phyloP scores from a whole-genome alignment of 2,888 invertebrate genomes.

The Cantharis flavilabris region DNA sequence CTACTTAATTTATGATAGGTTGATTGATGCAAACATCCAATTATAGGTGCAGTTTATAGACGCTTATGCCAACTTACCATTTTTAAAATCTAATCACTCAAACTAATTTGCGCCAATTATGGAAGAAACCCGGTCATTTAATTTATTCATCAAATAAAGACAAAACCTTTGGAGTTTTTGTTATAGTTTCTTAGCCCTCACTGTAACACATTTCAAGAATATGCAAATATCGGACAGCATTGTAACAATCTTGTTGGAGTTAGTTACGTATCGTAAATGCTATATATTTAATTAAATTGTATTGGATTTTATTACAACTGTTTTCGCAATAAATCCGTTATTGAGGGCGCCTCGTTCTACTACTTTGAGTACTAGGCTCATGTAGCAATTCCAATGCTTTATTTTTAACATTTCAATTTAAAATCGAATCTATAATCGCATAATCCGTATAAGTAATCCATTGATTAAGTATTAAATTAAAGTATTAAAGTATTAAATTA shows the following conservation, averaged over 20 bases:
- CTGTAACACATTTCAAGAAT: background rate
- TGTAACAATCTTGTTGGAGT: too few relatives aligned
- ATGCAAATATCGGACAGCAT: background rate
- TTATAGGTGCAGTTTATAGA: too few relatives aligned
- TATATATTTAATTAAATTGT: background rate
- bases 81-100: too few relatives aligned
- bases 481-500: background rate
- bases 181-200: too few relatives aligned
- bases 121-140: background rate
- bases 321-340: background rate
- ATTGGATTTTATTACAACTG: background rate
- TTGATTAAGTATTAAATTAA: too few relatives aligned
- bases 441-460: background rate
- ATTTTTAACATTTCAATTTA: background rate
- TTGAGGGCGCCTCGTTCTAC: background rate
- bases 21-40: too few relatives aligned
- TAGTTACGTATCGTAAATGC: background rate
- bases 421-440: background rate
- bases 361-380: background rate
- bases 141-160: background rate
- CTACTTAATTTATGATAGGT: too few relatives aligned
- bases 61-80: too few relatives aligned
- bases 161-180: background rate
- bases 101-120: too few relatives aligned
- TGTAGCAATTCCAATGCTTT: background rate